phyloP scores from a whole-genome alignment of 1,140 invertebrate genomes.

The Drosophila seguyi region DNA sequence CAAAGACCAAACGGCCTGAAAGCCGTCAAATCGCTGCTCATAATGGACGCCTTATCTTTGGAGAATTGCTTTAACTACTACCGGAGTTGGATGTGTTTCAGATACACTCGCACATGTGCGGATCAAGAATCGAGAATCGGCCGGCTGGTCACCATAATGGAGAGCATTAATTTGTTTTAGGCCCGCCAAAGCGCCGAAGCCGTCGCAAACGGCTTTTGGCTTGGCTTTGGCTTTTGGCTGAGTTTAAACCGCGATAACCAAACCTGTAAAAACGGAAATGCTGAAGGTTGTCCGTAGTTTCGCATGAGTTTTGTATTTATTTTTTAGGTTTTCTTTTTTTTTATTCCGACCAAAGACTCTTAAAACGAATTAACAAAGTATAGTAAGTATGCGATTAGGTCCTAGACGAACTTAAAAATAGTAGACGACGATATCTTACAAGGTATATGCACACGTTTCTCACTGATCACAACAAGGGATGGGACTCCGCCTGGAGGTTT shows the following conservation, averaged over 20 bases:
- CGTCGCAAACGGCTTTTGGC: constrained; percentile 44
- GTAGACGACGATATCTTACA: constrained; percentile 20
- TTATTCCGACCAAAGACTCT: constrained; percentile 42
- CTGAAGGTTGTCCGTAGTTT: constrained; percentile 56
- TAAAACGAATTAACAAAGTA: constrained; percentile 77
- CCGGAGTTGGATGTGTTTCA: constrained; percentile 76
- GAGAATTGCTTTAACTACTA: constrained; percentile 84
- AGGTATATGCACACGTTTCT: constrained; percentile 68
- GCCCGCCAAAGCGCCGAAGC: constrained; percentile 60
- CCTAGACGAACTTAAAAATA: constrained; percentile 42
- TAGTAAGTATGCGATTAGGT: constrained; percentile 23
- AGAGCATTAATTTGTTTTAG: constrained; percentile 77
- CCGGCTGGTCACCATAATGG: constrained; percentile 65
- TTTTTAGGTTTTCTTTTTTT: constrained; percentile 4
- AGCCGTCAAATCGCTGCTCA: constrained; percentile 84
- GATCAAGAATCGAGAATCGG: constrained; percentile 23
- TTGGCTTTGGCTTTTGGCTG: constrained; percentile 7
- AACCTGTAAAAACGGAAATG: constrained; percentile 80
- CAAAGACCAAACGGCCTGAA: constrained; percentile 76
- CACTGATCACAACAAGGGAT: constrained; percentile 58
- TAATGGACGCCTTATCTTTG: constrained; percentile 80
- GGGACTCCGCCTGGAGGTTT: constrained; percentile 2
- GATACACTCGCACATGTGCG: constrained; percentile 39
- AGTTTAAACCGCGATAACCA: constrained; percentile 20
- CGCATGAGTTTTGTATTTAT: constrained; percentile 20